Base-by-base conservation (phyloP, 2,113 vertebrate genomes). In the Sclerurus mexicanus region DNA sequence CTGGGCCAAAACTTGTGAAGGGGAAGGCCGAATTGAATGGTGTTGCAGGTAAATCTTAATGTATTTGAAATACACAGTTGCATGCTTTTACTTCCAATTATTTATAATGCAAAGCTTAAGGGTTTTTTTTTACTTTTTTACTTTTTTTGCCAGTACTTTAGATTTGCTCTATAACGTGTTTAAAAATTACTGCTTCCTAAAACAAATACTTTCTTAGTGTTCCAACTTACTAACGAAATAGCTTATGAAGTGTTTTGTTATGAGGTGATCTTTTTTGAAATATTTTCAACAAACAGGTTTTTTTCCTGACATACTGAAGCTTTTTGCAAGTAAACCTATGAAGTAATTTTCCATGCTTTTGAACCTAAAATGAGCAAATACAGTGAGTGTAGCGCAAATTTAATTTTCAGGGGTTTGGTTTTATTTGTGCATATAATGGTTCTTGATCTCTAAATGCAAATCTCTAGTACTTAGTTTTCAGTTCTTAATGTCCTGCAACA, bases 21-120 rank as follows among this genome's bases (percentile, higher is more conserved):
- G 99, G 50, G 99, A 99, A 97, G 99, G 99, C 39, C 99, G 99
- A 77, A 99, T 99, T 93, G 99, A 99, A 81, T 99, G 99, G 99
- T 99, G 99, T 94, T 99, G 99, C 97, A 99, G 99, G 99, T 99
- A 98, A 88, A 75, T 93, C 20, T 87, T 88, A 80, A 69, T 69
- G 31, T 80, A 68, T 49, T 88, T 81, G 52, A 88, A 92, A 89
- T 39, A 84, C 0, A 0, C 10, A 58, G 9, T 74, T 84, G 50
- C 14, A 42, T 0, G 0, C 24, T 89, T 82, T 11, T 67, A 11
- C 14, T 85, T 49, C 28, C 33, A 66, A 1, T 90, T 72, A 66
- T 68, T 84, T 92, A 28, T 71, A 64, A 14, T 47, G 49, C 5
- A 39, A n/a, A 53, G 23, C 4, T 72, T 69, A 63, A 50, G 18